These are phyloP conservation scores for Subanguina moxae DNA, from an alignment of 1,140 invertebrate genomes.

Conservation along the genomic window DNA sequence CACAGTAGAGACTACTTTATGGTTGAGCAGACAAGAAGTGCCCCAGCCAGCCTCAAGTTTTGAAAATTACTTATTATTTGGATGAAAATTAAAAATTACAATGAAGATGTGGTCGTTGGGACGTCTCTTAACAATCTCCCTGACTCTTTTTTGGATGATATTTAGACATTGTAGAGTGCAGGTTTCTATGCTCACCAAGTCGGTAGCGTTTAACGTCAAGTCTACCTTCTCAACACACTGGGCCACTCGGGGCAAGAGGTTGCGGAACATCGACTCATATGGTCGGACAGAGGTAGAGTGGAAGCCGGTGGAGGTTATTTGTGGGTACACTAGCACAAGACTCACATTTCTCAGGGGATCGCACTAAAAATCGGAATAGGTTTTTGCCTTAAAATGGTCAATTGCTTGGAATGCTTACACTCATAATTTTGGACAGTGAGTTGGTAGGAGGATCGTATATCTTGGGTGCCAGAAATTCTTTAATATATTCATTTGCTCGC, in stretches of 20 bases:
- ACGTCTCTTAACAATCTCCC: conserved; percentile 35
- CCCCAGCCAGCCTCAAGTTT: conserved; percentile 48
- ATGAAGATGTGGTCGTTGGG: conserved; percentile 44
- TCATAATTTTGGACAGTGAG: conserved; percentile 18
- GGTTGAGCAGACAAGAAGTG: conserved; percentile 37
- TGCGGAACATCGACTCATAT: conserved; percentile 19
- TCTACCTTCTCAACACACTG: conserved; percentile 44
- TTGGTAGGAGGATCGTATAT: conserved; percentile 28
- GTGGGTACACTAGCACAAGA: conserved; percentile 38
- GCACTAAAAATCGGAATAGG: conserved; percentile 7
- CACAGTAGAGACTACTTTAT: conserved; percentile 30
- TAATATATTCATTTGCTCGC: conserved; percentile 29
- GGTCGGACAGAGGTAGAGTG: conserved; percentile 18
- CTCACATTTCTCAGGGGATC: conserved; percentile 32
- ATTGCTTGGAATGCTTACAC: no score
- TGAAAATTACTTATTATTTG: no score
- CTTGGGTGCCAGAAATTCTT: conserved; percentile 33
- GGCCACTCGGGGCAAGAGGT: conserved; percentile 29
- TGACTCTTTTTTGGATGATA: conserved; percentile 28
- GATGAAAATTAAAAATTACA: no score
- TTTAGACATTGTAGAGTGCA: conserved; percentile 24
- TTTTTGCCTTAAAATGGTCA: conserved; percentile 7
- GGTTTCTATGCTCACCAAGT: conserved; percentile 22
- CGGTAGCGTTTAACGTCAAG: conserved; percentile 26
- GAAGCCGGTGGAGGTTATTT: conserved; percentile 17